Evolutionary conservation across 2,797 vertebrate genomes (phyloP).

Genomic region (Urocyon cinereoargenteus): DNA sequence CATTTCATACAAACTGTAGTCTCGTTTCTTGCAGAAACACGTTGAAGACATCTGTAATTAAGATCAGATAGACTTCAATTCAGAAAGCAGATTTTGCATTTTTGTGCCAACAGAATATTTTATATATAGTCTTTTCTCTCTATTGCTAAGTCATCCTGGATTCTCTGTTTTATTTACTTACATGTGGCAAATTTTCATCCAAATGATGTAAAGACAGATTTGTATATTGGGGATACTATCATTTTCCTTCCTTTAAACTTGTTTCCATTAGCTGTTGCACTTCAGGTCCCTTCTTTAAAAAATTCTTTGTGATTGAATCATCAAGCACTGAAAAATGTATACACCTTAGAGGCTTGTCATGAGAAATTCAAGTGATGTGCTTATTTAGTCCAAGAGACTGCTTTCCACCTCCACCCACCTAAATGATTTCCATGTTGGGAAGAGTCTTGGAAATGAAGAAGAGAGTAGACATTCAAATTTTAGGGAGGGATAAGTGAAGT

Average conservation of each 20-base stretch:
- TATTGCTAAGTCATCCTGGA: neutral
- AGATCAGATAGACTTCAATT: neutral
- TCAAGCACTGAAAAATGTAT: neutral
- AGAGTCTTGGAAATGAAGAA: neutral
- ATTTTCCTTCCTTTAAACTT: neutral
- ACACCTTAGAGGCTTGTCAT: neutral
- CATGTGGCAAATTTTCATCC: neutral
- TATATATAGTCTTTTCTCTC: neutral
- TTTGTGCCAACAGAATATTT: neutral
- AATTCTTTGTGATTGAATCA: neutral
- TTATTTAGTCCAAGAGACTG: neutral
- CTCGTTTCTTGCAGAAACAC: neutral
- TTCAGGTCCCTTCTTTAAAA: neutral
- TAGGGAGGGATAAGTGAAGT: neutral
- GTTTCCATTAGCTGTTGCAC: neutral
- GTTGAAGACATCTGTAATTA: neutral
- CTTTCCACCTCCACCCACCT: neutral
- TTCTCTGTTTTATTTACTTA: neutral
- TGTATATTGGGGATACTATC: neutral
- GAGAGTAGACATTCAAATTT: neutral
- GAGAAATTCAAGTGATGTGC: neutral
- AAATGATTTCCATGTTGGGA: neutral
- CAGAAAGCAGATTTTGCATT: neutral
- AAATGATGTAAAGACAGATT: neutral
- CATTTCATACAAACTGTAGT: neutral